phyloP scores from a whole-genome alignment of 2,113 vertebrate genomes.

The Rhynchopsitta pachyrhyncha region DNA sequence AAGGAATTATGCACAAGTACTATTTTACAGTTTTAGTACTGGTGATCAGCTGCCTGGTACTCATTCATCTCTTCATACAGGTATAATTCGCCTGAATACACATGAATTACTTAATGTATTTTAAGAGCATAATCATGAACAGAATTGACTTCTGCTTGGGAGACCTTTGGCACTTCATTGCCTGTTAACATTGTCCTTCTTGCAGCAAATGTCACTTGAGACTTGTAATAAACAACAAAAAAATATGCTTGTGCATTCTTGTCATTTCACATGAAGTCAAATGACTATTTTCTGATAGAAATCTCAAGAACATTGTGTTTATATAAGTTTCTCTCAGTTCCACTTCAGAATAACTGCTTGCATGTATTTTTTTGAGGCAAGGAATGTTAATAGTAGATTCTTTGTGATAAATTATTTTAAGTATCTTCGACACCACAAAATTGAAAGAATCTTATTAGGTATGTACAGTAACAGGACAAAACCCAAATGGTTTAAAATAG shows the following conservation, averaged over 20 bases:
- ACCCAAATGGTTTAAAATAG: background rate
- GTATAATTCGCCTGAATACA: background rate
- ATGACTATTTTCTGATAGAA: background rate
- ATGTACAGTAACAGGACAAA: background rate
- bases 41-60: background rate
- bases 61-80: background rate
- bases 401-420: background rate
- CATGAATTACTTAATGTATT: background rate
- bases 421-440: background rate
- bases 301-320: background rate
- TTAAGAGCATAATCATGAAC: background rate
- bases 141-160: background rate
- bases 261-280: constrained; percentile 33
- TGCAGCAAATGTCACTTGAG: constrained; percentile 37
- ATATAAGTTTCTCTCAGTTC: background rate
- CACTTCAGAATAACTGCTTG: background rate
- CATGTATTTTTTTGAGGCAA: background rate
- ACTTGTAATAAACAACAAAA: background rate
- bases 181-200: background rate
- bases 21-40: background rate
- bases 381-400: background rate
- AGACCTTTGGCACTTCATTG: constrained; percentile 35
- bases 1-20: background rate
- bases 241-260: background rate
- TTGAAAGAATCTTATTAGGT: rapidly evolving